Evolutionary conservation across 2,888 invertebrate genomes (phyloP).

Genomic region (Parascotia fuliginaria): DNA sequence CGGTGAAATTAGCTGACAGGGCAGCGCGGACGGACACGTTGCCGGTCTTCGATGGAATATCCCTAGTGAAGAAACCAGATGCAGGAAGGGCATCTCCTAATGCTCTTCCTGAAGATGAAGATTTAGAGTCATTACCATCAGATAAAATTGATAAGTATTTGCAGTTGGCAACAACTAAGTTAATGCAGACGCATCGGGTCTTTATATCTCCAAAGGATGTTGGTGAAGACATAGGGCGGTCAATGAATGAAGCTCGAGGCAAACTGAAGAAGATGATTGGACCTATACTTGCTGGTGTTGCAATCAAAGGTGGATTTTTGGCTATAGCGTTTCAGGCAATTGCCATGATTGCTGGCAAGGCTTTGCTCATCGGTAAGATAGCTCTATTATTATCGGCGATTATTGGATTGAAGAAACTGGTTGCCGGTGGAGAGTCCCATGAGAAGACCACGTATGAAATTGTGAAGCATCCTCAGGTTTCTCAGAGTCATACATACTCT

Average conservation of each 20-base stretch:
- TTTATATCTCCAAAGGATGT: conserved; percentile 78
- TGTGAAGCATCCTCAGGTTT: conserved; percentile 93
- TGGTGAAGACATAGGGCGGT: conserved; percentile 76
- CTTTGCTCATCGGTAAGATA: conserved; percentile 93
- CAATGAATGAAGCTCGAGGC: conserved; percentile 84
- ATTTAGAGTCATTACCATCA: conserved; percentile 86
- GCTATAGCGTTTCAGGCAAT: conserved; percentile 91
- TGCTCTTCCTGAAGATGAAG: conserved; percentile 84
- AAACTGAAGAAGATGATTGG: conserved; percentile 88
- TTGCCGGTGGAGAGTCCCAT: conserved; percentile 87
- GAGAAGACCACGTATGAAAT: conserved; percentile 94
- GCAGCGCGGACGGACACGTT: conserved; percentile 87
- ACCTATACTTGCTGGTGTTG: conserved; percentile 88
- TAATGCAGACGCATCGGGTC: conserved; percentile 87
- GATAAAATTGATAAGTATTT: conserved; percentile 87
- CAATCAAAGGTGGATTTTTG: conserved; percentile 90
- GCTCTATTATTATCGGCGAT: conserved; percentile 92
- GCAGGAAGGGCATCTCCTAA: conserved; percentile 78
- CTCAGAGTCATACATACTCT: conserved; percentile 91
- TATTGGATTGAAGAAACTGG: conserved; percentile 92
- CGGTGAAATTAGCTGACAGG: conserved; percentile 87
- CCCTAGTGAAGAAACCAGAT: conserved; percentile 81
- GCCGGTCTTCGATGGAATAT: conserved; percentile 87
- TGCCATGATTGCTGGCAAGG: conserved; percentile 92
- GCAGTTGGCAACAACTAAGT: conserved; percentile 82